A percentile compares a stretch with the other conserved stretches of the same genome.
phyloP scores from a whole-genome alignment of 2,888 invertebrate genomes.

The Andrena minutula region DNA sequence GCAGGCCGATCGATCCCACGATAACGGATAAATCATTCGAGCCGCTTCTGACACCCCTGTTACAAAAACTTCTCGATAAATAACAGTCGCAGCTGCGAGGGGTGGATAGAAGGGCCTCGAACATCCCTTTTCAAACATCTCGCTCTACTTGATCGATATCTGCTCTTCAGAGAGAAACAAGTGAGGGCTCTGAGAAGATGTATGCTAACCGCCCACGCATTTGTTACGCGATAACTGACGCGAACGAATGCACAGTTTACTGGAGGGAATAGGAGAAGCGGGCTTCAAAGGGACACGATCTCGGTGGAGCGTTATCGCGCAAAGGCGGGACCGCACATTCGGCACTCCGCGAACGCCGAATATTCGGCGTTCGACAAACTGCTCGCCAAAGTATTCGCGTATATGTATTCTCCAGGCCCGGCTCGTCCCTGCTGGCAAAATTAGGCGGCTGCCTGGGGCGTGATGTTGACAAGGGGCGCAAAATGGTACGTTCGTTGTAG shows the following conservation, averaged over 20 bases:
- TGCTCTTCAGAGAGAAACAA: not conserved
- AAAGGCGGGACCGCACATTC: not conserved
- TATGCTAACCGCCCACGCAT: constrained; percentile 6
- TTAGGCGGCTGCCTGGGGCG: too few species aligned
- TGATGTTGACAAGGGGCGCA: too few species aligned
- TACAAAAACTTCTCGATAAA: constrained; percentile 21
- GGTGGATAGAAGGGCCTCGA: not conserved
- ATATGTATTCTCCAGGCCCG: too few species aligned
- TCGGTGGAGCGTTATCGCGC: not conserved
- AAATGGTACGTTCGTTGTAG: too few species aligned
- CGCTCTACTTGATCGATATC: constrained; percentile 22
- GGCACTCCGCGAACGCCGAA: not conserved
- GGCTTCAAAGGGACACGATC: not conserved
- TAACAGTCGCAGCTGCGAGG: constrained; percentile 13
- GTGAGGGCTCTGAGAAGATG: constrained; percentile 4
- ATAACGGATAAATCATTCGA: constrained; percentile 6
- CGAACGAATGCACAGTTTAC: constrained; percentile 2
- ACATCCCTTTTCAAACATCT: constrained; percentile 4
- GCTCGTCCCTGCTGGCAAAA: too few species aligned
- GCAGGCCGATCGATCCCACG: not conserved
- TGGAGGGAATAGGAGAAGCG: not conserved
- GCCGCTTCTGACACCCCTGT: not conserved
- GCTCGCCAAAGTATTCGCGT: not conserved
- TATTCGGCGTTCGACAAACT: not conserved
- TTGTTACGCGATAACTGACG: constrained; percentile 24